phyloP scores from a whole-genome alignment of 2,888 invertebrate genomes.

The Arrhopalites spinosus region DNA sequence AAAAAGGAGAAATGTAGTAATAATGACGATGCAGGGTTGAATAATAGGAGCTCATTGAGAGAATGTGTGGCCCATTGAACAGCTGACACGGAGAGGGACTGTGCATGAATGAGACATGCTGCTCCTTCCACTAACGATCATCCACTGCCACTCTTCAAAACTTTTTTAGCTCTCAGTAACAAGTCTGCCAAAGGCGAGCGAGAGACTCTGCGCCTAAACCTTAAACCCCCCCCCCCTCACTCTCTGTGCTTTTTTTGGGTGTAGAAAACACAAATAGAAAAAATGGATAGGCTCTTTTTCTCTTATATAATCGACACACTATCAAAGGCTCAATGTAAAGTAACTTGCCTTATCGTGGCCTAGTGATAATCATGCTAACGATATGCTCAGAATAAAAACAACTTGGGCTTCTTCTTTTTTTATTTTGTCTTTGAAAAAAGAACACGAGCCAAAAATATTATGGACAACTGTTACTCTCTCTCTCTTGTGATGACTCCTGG shows the following conservation, averaged over 20 bases:
- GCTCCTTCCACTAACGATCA: constrained; percentile 21
- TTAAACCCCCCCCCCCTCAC: constrained; percentile 2
- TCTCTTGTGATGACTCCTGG: too few relatives aligned
- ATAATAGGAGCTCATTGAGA: constrained; percentile 26
- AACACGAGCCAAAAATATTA: neutral
- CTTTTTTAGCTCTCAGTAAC: neutral
- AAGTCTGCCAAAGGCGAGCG: neutral
- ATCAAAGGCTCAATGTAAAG: neutral
- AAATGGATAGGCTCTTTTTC: neutral
- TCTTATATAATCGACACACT: too few relatives aligned
- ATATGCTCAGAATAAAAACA: too few relatives aligned
- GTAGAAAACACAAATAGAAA: neutral
- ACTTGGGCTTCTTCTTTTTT: too few relatives aligned
- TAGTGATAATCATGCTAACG: too few relatives aligned
- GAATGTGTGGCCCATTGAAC: constrained; percentile 35
- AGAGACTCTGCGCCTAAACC: neutral
- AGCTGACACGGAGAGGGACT: constrained; percentile 24
- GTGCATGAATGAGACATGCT: constrained; percentile 26
- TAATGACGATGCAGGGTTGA: neutral
- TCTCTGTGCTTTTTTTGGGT: neutral
- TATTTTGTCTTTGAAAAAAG: neutral
- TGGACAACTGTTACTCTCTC: too few relatives aligned
- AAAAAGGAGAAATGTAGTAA: too few relatives aligned
- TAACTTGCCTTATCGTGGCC: too few relatives aligned
- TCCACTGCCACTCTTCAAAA: neutral